Conservation (phyloP, 2,797 vertebrate genomes). For the Sebastes iracundus region DNA sequence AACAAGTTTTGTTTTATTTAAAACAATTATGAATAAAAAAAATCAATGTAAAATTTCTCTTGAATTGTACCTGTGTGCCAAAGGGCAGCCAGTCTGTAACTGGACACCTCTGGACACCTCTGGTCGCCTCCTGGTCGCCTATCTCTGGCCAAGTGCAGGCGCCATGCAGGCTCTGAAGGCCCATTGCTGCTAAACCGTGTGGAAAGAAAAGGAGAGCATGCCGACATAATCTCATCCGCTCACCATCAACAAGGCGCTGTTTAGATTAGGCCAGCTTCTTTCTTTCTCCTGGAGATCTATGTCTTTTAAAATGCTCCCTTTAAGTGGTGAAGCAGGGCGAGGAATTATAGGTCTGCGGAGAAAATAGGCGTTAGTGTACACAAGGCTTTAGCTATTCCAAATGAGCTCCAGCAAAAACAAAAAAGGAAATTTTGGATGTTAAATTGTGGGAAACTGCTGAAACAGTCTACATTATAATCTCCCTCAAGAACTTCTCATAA, state of each 20-base stretch:
- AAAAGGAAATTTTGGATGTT: background rate
- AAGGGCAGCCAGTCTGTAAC: constrained; percentile 54
- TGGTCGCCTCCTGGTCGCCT: constrained; percentile 22
- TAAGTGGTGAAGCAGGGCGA: constrained; percentile 18
- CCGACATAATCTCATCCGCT: constrained; percentile 83
- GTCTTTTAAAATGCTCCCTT: constrained; percentile 63
- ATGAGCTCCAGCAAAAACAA: background rate
- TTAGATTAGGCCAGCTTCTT: constrained; percentile 77
- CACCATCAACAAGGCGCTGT: constrained; percentile 80
- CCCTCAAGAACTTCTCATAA: background rate
- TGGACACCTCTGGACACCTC: constrained; percentile 53
- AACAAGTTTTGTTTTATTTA: background rate
- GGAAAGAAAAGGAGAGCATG: constrained; percentile 76
- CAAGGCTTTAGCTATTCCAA: background rate
- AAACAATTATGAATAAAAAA: background rate
- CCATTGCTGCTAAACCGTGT: constrained; percentile 74
- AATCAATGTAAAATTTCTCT: background rate
- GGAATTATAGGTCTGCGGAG: background rate
- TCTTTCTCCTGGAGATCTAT: constrained; percentile 53
- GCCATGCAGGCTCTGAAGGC: constrained; percentile 77
- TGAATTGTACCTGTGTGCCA: constrained; percentile 14
- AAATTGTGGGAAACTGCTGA: background rate
- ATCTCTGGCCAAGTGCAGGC: constrained; percentile 77
- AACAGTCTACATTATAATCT: background rate
- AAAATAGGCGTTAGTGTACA: background rate